A percentile compares a stretch with the other conserved stretches of the same genome.
These are phyloP conservation scores for Hyles lineata DNA, from an alignment of 2,888 invertebrate genomes.

Conservation along the genomic window DNA sequence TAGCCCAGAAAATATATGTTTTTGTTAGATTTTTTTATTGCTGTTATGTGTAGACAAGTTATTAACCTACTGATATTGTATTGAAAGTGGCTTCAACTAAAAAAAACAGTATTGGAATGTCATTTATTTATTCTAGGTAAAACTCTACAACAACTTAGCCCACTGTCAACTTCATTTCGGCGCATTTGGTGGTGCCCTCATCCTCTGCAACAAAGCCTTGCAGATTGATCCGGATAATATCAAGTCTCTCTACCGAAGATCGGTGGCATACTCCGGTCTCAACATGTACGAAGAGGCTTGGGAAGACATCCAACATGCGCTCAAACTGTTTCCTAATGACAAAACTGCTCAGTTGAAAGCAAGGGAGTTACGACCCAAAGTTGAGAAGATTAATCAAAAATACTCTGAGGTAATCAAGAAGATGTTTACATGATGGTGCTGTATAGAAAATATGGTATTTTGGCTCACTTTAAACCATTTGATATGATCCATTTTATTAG, in stretches of 20 bases:
- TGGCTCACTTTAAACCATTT: background rate
- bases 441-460: background rate
- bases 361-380: slow-evolving; percentile 79
- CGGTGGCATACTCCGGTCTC: slow-evolving; percentile 88
- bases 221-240: slow-evolving; percentile 90
- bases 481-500: background rate
- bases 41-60: too few relatives aligned
- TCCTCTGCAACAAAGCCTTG: slow-evolving; percentile 91
- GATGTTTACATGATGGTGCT: slow-evolving; percentile 70
- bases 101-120: background rate
- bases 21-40: too few relatives aligned
- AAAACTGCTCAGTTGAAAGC: slow-evolving; percentile 86
- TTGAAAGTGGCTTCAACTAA: background rate
- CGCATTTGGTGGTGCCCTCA: slow-evolving; percentile 87
- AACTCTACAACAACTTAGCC: slow-evolving; percentile 92
- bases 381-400: slow-evolving; percentile 85
- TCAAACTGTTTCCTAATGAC: slow-evolving; percentile 87
- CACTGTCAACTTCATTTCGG: slow-evolving; percentile 90
- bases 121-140: slow-evolving; percentile 69
- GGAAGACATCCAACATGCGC: slow-evolving; percentile 81
- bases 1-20: too few relatives aligned
- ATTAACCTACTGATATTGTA: too few relatives aligned
- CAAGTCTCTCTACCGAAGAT: slow-evolving; percentile 95
- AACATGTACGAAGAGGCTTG: slow-evolving; percentile 88
- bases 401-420: slow-evolving; percentile 85